Evolutionary conservation across 2,113 vertebrate genomes (phyloP), one percentile per base, ranked within the genome.

Genomic region (Panthera uncia): DNA sequence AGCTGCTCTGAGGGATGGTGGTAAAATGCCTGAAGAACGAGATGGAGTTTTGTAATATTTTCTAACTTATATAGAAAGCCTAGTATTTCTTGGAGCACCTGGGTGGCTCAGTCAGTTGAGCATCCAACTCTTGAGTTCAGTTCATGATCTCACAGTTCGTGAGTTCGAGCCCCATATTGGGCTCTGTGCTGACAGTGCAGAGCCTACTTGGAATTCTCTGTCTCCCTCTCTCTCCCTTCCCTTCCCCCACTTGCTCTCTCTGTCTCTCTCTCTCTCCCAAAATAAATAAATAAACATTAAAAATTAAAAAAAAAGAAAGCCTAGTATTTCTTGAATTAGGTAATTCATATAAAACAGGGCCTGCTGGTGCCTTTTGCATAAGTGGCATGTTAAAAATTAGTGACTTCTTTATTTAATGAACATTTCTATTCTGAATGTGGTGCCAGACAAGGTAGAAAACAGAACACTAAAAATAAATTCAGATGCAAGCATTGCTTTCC

Each of bases 341-440:
- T 65, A 12, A 50, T 52, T 83, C 82, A 61, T 29, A 23, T 78
- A 91, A 93, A 78, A 80, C 29, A 91, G 52, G 38, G 10, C 5
- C 29, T 68, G 18, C 7, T 92, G 48, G 11, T 16, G 16, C 45
- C 66, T 89, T 95, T 86, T 48, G 31, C 15, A 83, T 85, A 57
- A 94, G 29, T 78, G 36, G 31, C 41, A 86, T 48, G 52, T 74
- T 82, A 65, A 96, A 96, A 94, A 61, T 81, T 50, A 73, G 81
- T 31, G 55, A 81, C 36, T 84, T 89, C 31, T 94, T 93, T 78
- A 74, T 31, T 69, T 78, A 81, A 69, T 55, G 38, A 73, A 21
- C 21, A 95, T 36, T 66, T 50, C 79, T 86, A 61, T 27, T 95
- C n/a, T 91, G 76, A 95, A 74, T 25, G 55, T 61, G 25, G 76